Base-by-base conservation (phyloP, 2,888 invertebrate genomes). In the Uropetala carovei region DNA sequence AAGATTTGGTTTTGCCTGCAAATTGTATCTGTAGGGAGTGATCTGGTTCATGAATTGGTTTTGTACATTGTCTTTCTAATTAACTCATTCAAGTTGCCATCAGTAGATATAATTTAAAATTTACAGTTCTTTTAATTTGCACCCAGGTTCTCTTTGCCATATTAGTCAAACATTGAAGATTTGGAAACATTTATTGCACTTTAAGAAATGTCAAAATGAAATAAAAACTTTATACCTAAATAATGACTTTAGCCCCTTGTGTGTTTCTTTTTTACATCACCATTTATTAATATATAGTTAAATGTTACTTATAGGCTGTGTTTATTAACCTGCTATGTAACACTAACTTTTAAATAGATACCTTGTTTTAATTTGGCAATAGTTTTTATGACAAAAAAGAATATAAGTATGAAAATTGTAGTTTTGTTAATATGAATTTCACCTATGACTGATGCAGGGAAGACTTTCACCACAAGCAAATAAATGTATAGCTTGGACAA, bases 161-260 rank as follows among this genome's bases (percentile, higher is more conserved):
- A 9, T 75, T 75, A 75, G 27, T 22, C 27, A 27, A 75, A 75
- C 75, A 75, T 75, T 75, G 75, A 75, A 75, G 27, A 75, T 75
- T 75, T 75, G 75, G 75, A 27, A 75, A 75, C 75, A 75, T 75
- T 27, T 75, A 75, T 75, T 75, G 75, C 75, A 75, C 75, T 75
- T 75, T 27, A 75, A 75, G 22, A 75, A 75, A 75, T 75, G 75
- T 75, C 75, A 75, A 75, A 75, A 75, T 75, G 75, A 75, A 75
- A 75, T 75, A 75, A 75, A 75, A 75, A 75, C 22, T 75, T 75
- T 75, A 75, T 75, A 75, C 75, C 75, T 75, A 75, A 22, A 75
- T 27, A 27, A 22, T 13, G 75, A 22, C 75, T 75, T 13, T 22
- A 75, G 75, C 75, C 75, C 27, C 75, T 43, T 43, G 1, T 75